Evolutionary conservation across 2,888 invertebrate genomes (phyloP).

Genomic region (Busseola fusca): DNA sequence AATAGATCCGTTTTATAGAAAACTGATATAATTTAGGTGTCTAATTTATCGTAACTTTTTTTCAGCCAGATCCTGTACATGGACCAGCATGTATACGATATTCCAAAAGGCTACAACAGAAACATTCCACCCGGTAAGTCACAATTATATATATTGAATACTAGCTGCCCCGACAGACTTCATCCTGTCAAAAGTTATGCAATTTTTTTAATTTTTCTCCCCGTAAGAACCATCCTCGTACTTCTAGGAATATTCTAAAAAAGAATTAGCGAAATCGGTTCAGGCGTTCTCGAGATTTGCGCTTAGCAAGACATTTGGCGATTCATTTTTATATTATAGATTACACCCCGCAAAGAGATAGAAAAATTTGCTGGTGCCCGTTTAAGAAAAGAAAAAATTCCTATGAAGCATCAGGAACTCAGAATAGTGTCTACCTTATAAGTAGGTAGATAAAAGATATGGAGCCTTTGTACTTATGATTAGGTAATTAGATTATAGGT

Average conservation of each 20-base stretch:
- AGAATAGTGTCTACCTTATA: background rate
- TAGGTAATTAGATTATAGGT: background rate
- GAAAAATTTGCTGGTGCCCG: no score
- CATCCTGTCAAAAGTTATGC: no score
- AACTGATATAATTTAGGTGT: slow-evolving; percentile 57
- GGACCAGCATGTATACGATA: slow-evolving; percentile 85
- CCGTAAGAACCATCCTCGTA: no score
- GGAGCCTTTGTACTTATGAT: background rate
- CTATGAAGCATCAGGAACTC: background rate
- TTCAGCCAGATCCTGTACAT: slow-evolving; percentile 89
- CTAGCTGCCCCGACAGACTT: no score
- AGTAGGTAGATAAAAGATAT: background rate
- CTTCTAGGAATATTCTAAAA: no score
- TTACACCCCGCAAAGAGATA: no score
- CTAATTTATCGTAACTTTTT: slow-evolving; percentile 77
- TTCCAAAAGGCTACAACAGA: slow-evolving; percentile 86
- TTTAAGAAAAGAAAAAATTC: no score
- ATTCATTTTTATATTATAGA: no score
- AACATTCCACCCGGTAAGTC: slow-evolving; percentile 87
- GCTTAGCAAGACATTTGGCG: no score
- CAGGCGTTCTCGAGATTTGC: no score
- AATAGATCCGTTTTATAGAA: background rate
- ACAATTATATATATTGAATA: background rate
- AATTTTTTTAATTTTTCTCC: no score
- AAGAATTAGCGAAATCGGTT: no score